Evolutionary conservation across 2,113 vertebrate species (phyloP).

Genomic region (Dryoscopus gambensis): DNA sequence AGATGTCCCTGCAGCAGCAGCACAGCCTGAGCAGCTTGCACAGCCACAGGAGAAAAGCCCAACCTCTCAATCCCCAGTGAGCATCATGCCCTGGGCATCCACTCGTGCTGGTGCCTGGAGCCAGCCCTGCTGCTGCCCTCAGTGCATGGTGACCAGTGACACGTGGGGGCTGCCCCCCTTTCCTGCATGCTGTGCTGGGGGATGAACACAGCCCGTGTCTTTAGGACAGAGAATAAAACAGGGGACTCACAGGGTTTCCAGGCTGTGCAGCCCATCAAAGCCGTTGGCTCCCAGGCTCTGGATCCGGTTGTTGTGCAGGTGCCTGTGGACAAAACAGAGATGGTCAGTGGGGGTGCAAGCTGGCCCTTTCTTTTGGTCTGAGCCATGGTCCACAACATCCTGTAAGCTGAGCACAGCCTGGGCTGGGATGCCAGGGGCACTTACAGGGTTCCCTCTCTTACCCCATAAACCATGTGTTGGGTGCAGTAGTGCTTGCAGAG

Average conservation of each 20-base stretch:
- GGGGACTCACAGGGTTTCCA: slow-evolving; percentile 94
- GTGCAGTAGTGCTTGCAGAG: not conserved
- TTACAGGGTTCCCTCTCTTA: not conserved
- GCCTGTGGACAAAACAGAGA: slow-evolving; percentile 72
- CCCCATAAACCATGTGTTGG: not conserved
- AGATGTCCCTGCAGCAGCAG: not conserved
- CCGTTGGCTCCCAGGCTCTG: slow-evolving; percentile 84
- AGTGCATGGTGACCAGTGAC: accelerated
- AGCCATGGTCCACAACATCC: not conserved
- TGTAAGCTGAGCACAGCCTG: not conserved
- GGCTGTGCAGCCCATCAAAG: slow-evolving; percentile 88
- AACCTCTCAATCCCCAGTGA: not conserved
- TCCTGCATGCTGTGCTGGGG: not conserved
- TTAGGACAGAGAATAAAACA: not conserved
- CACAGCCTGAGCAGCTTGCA: not conserved
- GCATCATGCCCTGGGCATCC: not conserved
- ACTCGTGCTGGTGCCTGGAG: not conserved
- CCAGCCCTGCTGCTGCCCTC: not conserved
- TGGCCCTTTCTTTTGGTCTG: not conserved
- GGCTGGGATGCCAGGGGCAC: not conserved
- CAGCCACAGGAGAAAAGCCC: not conserved
- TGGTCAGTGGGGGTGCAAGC: not conserved
- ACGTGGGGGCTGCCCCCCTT: not conserved
- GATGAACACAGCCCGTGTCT: accelerated
- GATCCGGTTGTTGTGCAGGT: slow-evolving; percentile 95